These are phyloP conservation scores for Paradoxurus hermaphroditus DNA, from an alignment of 2,113 vertebrate genomes.

Conservation along the genomic window DNA sequence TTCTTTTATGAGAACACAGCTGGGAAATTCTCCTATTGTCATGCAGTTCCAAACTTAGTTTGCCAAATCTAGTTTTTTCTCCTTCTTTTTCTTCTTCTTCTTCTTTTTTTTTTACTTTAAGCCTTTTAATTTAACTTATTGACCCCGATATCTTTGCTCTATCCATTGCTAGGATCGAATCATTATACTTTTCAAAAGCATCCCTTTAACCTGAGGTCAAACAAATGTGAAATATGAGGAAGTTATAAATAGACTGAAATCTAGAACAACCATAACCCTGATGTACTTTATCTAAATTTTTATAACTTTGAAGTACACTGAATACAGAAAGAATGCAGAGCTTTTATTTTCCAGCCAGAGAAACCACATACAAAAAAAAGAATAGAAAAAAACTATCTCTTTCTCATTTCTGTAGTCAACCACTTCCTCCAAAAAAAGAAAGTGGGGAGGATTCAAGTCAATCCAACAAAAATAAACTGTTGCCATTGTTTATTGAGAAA, in stretches of 20 bases:
- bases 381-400: background rate
- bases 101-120: conserved; percentile 25
- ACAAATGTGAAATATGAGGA: conserved; percentile 68
- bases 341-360: conserved; percentile 65
- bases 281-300: conserved; percentile 65
- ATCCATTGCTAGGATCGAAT: conserved; percentile 68
- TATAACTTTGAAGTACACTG: conserved; percentile 61
- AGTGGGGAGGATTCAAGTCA: background rate
- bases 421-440: conserved; percentile 51
- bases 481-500: conserved; percentile 59
- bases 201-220: conserved; percentile 65
- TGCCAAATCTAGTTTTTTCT: conserved; percentile 61
- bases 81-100: conserved; percentile 37
- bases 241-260: conserved; percentile 67
- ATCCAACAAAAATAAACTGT: conserved; percentile 50
- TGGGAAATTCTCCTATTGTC: conserved; percentile 8
- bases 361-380: conserved; percentile 42
- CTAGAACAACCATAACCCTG: conserved; percentile 56
- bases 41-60: conserved; percentile 50
- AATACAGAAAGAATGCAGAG: conserved; percentile 58
- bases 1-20: background rate
- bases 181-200: conserved; percentile 69
- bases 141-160: conserved; percentile 61
- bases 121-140: conserved; percentile 65
- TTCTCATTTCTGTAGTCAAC: conserved; percentile 35